These are phyloP conservation scores for Mythimna vitellina DNA, from an alignment of 2,888 invertebrate genomes.

Conservation along the genomic window DNA sequence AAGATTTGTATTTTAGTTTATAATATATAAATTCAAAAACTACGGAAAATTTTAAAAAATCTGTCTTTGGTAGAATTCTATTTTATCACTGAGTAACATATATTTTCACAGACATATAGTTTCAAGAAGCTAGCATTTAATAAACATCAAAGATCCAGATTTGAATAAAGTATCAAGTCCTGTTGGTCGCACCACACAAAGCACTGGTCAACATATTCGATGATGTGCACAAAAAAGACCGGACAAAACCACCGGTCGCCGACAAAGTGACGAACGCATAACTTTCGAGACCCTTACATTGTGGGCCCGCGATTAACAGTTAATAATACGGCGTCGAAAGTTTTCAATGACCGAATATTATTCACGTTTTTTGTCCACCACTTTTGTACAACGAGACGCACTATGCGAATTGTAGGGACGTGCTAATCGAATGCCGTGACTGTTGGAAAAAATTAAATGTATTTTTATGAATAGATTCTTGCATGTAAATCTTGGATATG, in stretches of 20 bases:
- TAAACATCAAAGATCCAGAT: not conserved
- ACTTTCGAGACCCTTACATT: conserved; percentile 74
- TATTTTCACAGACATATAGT: no score
- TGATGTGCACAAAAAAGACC: conserved; percentile 78
- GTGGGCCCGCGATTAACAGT: conserved; percentile 78
- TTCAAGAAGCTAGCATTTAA: not conserved
- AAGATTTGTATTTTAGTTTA: no score
- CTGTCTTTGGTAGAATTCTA: no score
- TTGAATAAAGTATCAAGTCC: conserved; percentile 57
- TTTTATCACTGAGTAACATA: no score
- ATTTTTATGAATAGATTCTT: conserved; percentile 30
- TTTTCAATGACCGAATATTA: conserved; percentile 67
- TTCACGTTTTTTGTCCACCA: conserved; percentile 67
- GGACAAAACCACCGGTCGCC: conserved; percentile 73
- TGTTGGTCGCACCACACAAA: conserved; percentile 48
- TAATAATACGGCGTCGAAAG: conserved; percentile 74
- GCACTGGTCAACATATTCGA: conserved; percentile 78
- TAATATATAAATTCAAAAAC: no score
- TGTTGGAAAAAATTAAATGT: conserved; percentile 26
- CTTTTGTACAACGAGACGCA: conserved; percentile 53
- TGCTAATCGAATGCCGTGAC: conserved; percentile 50
- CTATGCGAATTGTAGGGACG: conserved; percentile 57
- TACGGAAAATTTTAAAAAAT: no score
- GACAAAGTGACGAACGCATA: conserved; percentile 80
- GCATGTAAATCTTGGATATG: conserved; percentile 13